Evolutionary conservation across 2,113 vertebrate genomes (phyloP).

Genomic region (Psettodes erumei): DNA sequence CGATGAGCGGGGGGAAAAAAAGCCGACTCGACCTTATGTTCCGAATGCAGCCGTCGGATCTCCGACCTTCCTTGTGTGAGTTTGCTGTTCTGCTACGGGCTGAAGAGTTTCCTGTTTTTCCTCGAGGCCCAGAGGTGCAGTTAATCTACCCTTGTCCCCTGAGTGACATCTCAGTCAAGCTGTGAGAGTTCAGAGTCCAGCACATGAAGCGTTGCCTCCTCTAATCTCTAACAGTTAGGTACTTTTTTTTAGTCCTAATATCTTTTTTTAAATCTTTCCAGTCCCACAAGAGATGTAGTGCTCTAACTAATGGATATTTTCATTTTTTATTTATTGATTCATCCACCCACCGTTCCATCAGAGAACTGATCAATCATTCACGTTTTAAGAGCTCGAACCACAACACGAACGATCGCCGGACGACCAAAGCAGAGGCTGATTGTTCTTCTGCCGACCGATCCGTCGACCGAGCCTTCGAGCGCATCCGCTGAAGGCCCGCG

Average conservation of each 20-base stretch:
- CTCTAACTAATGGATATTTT: neutral
- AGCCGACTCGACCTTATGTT: constrained; percentile 7
- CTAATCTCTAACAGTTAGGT: constrained; percentile 19
- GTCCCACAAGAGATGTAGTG: neutral
- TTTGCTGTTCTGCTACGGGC: constrained; percentile 31
- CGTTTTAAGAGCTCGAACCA: no score
- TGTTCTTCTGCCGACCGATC: no score
- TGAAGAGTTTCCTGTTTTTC: constrained; percentile 56
- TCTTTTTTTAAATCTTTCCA: neutral
- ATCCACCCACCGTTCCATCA: no score
- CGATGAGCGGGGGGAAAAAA: neutral
- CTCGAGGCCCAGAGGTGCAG: constrained; percentile 43
- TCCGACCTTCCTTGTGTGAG: constrained; percentile 17
- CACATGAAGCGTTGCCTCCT: constrained; percentile 1
- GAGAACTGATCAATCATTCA: no score
- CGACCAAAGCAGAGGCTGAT: no score
- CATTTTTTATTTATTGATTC: neutral
- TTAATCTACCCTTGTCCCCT: constrained; percentile 67
- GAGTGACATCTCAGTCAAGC: constrained; percentile 47
- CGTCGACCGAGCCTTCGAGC: no score
- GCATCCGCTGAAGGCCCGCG: no score
- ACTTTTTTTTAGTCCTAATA: neutral
- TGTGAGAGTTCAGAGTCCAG: constrained; percentile 16
- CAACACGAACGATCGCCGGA: no score
- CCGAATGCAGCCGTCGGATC: constrained; percentile 7